Evolutionary conservation across 2,888 invertebrate species (phyloP).

Genomic region (Acleris holmiana): DNA sequence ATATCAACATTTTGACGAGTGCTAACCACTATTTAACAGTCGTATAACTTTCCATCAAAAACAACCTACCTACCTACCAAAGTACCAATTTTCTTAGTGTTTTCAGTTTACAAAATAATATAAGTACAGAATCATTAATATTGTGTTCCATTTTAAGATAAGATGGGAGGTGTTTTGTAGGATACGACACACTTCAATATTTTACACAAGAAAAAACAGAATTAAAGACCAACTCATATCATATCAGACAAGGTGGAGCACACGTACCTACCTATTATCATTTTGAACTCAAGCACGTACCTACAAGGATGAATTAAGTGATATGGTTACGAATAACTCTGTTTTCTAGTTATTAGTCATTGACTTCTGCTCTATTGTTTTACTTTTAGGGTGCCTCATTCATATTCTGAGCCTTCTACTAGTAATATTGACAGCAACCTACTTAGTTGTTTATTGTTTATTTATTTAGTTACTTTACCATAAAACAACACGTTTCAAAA

Average conservation of each 20-base stretch:
- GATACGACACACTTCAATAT: too few relatives aligned
- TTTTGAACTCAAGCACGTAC: neutral
- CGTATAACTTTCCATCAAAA: constrained; percentile 26
- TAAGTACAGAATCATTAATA: too few relatives aligned
- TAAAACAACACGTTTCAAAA: neutral
- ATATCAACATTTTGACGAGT: constrained; percentile 24
- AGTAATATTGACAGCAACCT: constrained; percentile 10
- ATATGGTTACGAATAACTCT: neutral
- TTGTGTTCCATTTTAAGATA: too few relatives aligned
- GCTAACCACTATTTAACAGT: constrained; percentile 23
- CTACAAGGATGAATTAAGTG: neutral
- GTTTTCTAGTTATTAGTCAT: constrained; percentile 19
- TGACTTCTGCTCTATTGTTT: constrained; percentile 26
- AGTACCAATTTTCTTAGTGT: neutral
- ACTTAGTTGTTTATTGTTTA: too few relatives aligned
- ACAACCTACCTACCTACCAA: too few relatives aligned
- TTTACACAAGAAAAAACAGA: too few relatives aligned
- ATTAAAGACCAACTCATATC: too few relatives aligned
- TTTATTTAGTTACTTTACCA: neutral
- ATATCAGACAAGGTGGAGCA: too few relatives aligned
- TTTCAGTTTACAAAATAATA: neutral
- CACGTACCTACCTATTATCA: neutral
- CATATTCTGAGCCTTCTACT: constrained; percentile 18
- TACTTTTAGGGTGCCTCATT: constrained; percentile 34
- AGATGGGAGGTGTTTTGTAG: too few relatives aligned